These are phyloP conservation scores for Latrodectus geometricus DNA, from an alignment of 1,140 invertebrate species.

Conservation along the genomic window DNA sequence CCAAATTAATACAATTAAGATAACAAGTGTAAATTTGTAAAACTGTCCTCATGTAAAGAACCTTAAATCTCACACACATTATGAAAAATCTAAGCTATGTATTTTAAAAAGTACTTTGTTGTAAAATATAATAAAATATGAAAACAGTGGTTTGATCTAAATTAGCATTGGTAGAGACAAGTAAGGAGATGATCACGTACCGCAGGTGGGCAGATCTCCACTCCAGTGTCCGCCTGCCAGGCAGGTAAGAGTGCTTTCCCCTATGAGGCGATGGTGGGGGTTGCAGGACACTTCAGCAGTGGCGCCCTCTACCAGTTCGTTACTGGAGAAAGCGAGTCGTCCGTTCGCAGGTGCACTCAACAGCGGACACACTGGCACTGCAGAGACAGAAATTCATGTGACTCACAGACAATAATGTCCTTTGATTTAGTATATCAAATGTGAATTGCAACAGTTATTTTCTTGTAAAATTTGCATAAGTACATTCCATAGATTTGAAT, in stretches of 20 bases:
- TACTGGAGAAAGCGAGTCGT: slow-evolving; percentile 13
- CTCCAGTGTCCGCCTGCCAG: slow-evolving; percentile 36
- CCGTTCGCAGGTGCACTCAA: slow-evolving; percentile 52
- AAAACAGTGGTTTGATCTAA: background rate
- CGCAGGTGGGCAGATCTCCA: slow-evolving; percentile 33
- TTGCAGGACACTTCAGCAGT: slow-evolving; percentile 23
- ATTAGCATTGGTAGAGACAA: background rate
- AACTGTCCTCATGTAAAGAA: too few species aligned
- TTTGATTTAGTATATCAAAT: too few species aligned
- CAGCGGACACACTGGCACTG: slow-evolving; percentile 30
- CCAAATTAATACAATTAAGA: too few species aligned
- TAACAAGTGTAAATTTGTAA: too few species aligned
- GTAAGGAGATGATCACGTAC: background rate
- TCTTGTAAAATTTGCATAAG: too few species aligned
- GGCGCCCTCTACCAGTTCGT: slow-evolving; percentile 43
- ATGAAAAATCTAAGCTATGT: too few species aligned
- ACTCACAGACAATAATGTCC: too few species aligned
- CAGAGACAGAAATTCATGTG: background rate
- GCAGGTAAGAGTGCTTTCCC: slow-evolving; percentile 18
- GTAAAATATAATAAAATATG: background rate
- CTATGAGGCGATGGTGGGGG: slow-evolving; percentile 16
- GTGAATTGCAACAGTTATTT: too few species aligned
- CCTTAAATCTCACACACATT: too few species aligned
- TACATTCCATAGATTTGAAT: too few species aligned
- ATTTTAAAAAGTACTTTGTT: background rate